Conservation (phyloP, 2,888 invertebrate genomes). For the Microplitis deprimator region DNA sequence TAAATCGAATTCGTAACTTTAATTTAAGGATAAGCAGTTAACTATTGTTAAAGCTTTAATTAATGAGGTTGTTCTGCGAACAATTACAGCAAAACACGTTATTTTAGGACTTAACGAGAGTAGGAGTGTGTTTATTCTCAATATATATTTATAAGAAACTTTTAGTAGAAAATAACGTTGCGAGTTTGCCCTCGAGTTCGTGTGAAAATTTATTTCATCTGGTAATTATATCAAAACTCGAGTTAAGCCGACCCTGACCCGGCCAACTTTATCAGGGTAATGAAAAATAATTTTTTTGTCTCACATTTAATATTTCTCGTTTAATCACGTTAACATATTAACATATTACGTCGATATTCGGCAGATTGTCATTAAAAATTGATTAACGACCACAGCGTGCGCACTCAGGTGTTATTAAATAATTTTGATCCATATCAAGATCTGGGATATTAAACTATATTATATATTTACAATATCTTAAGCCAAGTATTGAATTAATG, state of each 20-base stretch:
- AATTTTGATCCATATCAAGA: constrained; percentile 8
- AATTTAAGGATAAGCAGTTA: not conserved
- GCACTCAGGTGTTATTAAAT: constrained; percentile 3
- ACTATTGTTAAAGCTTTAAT: not conserved
- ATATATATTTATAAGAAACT: not conserved
- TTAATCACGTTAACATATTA: not conserved
- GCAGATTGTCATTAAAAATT: not conserved
- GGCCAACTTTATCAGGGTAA: constrained; percentile 11
- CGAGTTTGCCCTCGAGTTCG: not conserved
- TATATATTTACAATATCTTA: not conserved
- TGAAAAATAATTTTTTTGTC: not conserved
- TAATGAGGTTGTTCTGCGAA: not conserved
- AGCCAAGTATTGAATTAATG: constrained; percentile 4
- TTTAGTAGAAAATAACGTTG: not conserved
- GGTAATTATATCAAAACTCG: constrained; percentile 8
- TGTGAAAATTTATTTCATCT: not conserved
- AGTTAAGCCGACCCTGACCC: constrained; percentile 23
- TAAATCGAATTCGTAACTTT: not conserved
- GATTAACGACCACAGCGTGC: not conserved
- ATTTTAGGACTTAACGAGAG: not conserved
- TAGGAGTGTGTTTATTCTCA: not conserved
- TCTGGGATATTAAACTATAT: not conserved
- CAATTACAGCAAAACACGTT: not conserved
- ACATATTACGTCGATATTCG: not conserved
- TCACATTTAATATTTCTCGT: constrained; percentile 1